Percentiles rank a stretch among this genome's conserved stretches.
phyloP scores from a whole-genome alignment of 2,797 vertebrate species.

The Tiaroga cobitis region DNA sequence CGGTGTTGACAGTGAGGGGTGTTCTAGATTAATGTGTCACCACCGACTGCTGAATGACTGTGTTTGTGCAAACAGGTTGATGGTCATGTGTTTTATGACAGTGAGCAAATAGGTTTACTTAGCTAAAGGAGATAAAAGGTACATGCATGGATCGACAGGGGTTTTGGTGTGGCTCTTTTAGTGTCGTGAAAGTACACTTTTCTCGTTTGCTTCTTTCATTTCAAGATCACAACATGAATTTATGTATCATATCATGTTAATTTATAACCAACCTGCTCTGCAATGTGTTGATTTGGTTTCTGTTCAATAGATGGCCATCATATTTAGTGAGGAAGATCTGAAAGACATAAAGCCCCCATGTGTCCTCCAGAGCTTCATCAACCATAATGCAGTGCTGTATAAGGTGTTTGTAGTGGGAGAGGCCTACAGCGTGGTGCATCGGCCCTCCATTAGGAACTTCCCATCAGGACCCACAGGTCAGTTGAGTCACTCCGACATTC shows the following conservation, averaged over 20 bases:
- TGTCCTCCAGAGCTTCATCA: slow-evolving; percentile 98
- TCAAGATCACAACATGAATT: neutral
- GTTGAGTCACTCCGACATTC: slow-evolving; percentile 4
- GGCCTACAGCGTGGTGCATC: slow-evolving; percentile 95
- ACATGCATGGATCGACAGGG: neutral
- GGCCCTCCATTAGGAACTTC: slow-evolving; percentile 97
- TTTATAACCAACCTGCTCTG: slow-evolving; percentile 4
- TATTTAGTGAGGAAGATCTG: slow-evolving; percentile 96
- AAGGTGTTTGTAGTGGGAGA: slow-evolving; percentile 98
- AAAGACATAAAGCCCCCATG: slow-evolving; percentile 91
- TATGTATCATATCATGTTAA: neutral
- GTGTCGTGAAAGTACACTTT: neutral
- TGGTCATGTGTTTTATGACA: slow-evolving; percentile 51
- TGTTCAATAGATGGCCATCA: slow-evolving; percentile 91
- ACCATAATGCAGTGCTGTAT: slow-evolving; percentile 96
- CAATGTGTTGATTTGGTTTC: slow-evolving; percentile 28
- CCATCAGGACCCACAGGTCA: slow-evolving; percentile 92
- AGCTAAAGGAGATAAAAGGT: slow-evolving; percentile 27
- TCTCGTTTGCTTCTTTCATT: neutral
- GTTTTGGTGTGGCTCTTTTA: slow-evolving; percentile 1
- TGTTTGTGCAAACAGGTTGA: slow-evolving; percentile 33
- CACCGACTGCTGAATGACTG: neutral
- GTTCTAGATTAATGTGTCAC: slow-evolving; percentile 27
- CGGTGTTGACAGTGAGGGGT: slow-evolving; percentile 54
- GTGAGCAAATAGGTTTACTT: slow-evolving; percentile 27